Evolutionary conservation across 1,140 invertebrate species (phyloP), one percentile per base, ranked within the genome.

Genomic region (Drosophila ercepeae): DNA sequence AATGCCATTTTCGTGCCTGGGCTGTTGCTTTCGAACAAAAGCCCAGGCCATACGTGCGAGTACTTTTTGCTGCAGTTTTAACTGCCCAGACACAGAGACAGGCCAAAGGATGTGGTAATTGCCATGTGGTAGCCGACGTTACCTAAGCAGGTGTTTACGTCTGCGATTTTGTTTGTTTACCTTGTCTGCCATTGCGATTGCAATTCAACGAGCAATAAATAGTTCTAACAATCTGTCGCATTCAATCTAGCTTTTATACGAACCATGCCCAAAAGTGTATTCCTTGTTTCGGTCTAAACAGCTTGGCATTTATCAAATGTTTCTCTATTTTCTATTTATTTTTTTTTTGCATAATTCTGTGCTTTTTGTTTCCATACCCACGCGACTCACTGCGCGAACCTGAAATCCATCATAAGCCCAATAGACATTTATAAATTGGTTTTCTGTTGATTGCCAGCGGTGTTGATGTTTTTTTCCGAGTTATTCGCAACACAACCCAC

Each of bases 1-100:
- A 84, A 84, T 86, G 79, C 79, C 81, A 84, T 79, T 79, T 84
- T 86, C 79, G 81, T 84, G 79, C 61, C 81, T 42, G 36, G 48
- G 67, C 77, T 67, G 54, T 74, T 58, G 42, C 53, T 55, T 53
- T 72, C 36, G 29, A 59, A 60, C 58, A 76, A 71, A 55, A 44
- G 23, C 34, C 42, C 44, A 14, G 29, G 50, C 34, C n/a, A n/a
- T n/a, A n/a, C n/a, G n/a, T n/a, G 3, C 21, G 0, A 11, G 34
- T 36, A 36, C 0, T 36, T 5, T 36, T 27, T 27, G 8, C 34
- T 36, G 13, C 13, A 36, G 34, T 36, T 36, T 36, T 36, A 36
- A 14, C 34, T 13, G 34, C 11, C 8, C 4, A 25, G 23, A n/a
- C 21, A 13, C 14, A 19, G 11, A 16, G 34, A 29, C 46, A 32